A percentile compares a stretch with the other conserved stretches of the same genome.
Evolutionary conservation across 2,888 invertebrate genomes (phyloP).

Genomic region (Lutraria lutraria): DNA sequence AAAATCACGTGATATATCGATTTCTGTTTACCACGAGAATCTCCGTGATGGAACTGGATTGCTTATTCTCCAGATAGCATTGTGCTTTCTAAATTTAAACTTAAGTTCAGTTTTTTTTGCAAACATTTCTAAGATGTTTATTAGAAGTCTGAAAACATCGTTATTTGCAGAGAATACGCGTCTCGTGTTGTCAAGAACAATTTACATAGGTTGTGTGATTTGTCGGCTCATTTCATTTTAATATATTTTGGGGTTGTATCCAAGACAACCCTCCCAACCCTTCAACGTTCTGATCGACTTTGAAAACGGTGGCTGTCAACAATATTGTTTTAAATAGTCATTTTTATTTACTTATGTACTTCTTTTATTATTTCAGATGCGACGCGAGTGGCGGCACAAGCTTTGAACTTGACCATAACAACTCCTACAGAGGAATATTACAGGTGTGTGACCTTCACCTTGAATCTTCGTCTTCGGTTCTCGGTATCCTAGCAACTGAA

Average conservation of each 20-base stretch:
- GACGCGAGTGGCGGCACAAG: constrained; percentile 54
- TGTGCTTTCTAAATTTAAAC: neutral
- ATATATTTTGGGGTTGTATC: neutral
- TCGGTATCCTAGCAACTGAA: constrained; percentile 9
- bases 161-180: neutral
- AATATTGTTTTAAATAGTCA: neutral
- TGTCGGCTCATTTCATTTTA: too few relatives aligned
- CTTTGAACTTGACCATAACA: constrained; percentile 85
- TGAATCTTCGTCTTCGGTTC: constrained; percentile 13
- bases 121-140: neutral
- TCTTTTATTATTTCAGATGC: constrained; percentile 51
- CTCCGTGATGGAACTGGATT: neutral
- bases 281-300: neutral
- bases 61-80: neutral
- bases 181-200: neutral
- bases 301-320: neutral
- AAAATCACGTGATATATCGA: neutral
- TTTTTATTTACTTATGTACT: neutral
- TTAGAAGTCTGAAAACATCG: neutral
- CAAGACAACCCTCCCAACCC: neutral
- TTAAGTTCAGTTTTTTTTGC: neutral
- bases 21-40: neutral
- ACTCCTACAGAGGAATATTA: constrained; percentile 97
- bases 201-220: too few relatives aligned
- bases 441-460: constrained; percentile 89